Evolutionary conservation across 2,888 invertebrate species (phyloP).

Genomic region (Eilema caniola): DNA sequence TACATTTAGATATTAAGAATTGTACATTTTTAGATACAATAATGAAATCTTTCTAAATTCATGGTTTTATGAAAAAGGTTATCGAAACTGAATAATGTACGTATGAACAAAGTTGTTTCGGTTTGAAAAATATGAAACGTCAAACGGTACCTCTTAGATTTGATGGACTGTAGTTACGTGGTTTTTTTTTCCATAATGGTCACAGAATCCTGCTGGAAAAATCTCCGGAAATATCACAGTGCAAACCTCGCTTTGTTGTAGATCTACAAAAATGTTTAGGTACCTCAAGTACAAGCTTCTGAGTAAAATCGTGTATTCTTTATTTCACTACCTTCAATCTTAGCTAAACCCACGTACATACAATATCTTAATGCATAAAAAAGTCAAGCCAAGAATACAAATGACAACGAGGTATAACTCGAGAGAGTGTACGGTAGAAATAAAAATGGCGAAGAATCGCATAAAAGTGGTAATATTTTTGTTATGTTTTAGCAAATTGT

Average conservation of each 20-base stretch:
- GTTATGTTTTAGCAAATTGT: slow-evolving; percentile 14
- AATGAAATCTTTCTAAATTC: too few relatives aligned
- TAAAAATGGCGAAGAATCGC: slow-evolving; percentile 16
- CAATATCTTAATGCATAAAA: slow-evolving; percentile 50
- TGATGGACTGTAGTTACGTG: too few relatives aligned
- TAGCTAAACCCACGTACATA: slow-evolving; percentile 33
- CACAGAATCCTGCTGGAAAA: background rate
- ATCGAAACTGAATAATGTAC: too few relatives aligned
- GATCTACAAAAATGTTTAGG: slow-evolving; percentile 9
- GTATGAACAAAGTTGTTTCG: too few relatives aligned
- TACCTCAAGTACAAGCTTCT: background rate
- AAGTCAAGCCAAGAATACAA: slow-evolving; percentile 39
- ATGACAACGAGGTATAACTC: slow-evolving; percentile 36
- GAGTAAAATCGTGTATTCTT: slow-evolving; percentile 8
- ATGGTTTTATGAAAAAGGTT: too few relatives aligned
- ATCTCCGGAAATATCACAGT: background rate
- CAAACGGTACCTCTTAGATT: too few relatives aligned
- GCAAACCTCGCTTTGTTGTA: background rate
- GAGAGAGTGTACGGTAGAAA: slow-evolving; percentile 30
- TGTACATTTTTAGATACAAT: too few relatives aligned
- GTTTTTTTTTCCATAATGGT: too few relatives aligned
- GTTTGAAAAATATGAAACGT: too few relatives aligned
- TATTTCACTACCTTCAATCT: slow-evolving; percentile 13
- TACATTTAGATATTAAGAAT: too few relatives aligned
- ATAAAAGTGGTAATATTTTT: slow-evolving; percentile 10